Conservation (phyloP, 1,140 invertebrate species). For the Euura saliciscinereae region DNA sequence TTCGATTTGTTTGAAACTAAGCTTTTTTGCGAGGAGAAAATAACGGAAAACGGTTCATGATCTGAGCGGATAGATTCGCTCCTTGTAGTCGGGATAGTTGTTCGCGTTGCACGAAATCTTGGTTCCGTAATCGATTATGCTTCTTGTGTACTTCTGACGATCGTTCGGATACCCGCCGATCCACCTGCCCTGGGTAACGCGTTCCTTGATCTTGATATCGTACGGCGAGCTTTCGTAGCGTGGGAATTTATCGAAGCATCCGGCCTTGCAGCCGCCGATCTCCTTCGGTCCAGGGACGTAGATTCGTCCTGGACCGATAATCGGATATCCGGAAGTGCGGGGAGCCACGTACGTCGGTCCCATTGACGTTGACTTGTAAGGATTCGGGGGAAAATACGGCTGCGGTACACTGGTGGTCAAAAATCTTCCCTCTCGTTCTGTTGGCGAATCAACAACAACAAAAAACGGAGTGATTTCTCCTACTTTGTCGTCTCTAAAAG, state of each 20-base stretch:
- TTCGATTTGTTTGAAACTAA: too few species aligned
- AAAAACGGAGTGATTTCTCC: conserved; percentile 3
- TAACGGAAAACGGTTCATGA: background rate
- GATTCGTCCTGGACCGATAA: conserved; percentile 23
- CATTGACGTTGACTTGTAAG: conserved; percentile 28
- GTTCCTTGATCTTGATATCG: conserved; percentile 13
- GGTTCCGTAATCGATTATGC: conserved; percentile 46
- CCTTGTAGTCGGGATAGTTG: conserved; percentile 41
- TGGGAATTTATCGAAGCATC: conserved; percentile 47
- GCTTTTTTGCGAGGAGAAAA: too few species aligned
- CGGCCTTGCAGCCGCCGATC: conserved; percentile 40
- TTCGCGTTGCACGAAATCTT: conserved; percentile 40
- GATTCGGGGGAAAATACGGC: conserved; percentile 42
- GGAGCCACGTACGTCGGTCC: conserved; percentile 37
- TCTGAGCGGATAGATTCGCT: conserved; percentile 37
- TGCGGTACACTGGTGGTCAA: conserved; percentile 25
- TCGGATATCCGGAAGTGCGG: conserved; percentile 12
- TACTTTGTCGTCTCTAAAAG: too few species aligned
- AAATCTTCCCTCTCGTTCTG: conserved; percentile 20
- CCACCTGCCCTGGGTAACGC: conserved; percentile 19
- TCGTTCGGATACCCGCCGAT: conserved; percentile 31
- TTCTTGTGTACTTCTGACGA: conserved; percentile 44
- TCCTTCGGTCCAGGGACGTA: conserved; percentile 43
- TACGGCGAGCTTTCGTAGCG: conserved; percentile 34
- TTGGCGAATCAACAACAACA: background rate